These are phyloP conservation scores for Cephus spinipes DNA, from an alignment of 2,888 invertebrate genomes.

Conservation along the genomic window DNA sequence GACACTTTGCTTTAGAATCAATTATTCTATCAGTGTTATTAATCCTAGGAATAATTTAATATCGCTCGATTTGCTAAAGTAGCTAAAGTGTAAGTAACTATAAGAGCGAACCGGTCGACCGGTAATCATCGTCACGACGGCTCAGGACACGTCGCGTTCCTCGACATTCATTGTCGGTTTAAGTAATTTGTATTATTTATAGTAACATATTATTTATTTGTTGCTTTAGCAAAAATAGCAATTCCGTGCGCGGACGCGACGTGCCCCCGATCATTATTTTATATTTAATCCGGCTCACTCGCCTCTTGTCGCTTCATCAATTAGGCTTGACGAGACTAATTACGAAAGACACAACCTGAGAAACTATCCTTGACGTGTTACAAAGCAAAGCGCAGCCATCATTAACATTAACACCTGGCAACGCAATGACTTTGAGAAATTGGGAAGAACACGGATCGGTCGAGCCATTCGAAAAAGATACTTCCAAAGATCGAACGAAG, in stretches of 20 bases:
- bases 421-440: neutral
- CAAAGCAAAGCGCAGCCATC: neutral
- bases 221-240: neutral
- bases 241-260: neutral
- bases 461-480: neutral
- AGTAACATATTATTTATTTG: neutral
- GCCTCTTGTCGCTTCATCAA: neutral
- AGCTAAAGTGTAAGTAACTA: neutral
- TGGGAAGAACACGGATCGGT: neutral
- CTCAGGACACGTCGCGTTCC: neutral
- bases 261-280: neutral
- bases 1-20: neutral
- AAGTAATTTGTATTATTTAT: neutral
- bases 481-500: neutral
- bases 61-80: neutral
- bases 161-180: neutral
- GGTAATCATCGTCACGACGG: neutral
- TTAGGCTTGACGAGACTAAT: neutral
- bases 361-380: slow-evolving; percentile 14
- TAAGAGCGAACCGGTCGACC: neutral
- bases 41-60: neutral
- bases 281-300: neutral
- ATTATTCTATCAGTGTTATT: neutral
- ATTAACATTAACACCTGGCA: neutral
- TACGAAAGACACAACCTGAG: slow-evolving; percentile 16